Conservation (phyloP, 2,797 vertebrate species). For the Clarias platycephalus region DNA sequence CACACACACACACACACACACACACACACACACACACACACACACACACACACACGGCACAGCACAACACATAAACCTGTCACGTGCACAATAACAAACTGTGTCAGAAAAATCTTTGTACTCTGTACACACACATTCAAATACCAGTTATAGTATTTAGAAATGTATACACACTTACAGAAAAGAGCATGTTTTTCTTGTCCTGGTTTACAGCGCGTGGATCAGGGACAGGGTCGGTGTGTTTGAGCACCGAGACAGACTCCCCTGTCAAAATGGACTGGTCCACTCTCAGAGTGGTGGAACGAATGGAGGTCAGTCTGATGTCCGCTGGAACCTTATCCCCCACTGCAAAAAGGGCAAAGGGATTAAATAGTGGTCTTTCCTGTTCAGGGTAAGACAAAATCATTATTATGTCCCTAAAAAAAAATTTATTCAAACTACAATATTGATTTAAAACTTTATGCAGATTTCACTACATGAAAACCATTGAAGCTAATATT, state of each 20-base stretch:
- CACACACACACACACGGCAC: conserved; percentile 30
- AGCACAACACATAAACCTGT: conserved; percentile 21
- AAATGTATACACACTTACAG: conserved; percentile 66
- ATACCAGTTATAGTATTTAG: neutral
- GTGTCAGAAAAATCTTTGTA: conserved; percentile 13
- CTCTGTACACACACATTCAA: neutral
- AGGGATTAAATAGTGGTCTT: neutral
- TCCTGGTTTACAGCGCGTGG: conserved; percentile 81
- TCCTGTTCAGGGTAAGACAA: neutral
- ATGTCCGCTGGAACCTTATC: conserved; percentile 82
- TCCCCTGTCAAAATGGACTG: conserved; percentile 82
- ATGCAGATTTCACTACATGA: neutral
- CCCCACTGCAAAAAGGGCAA: conserved; percentile 66
- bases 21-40: conserved; percentile 32
- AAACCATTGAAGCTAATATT: neutral
- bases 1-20: too few relatives aligned
- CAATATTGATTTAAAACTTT: neutral
- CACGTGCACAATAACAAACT: conserved; percentile 9
- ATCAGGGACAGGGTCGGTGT: conserved; percentile 80
- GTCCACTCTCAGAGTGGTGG: conserved; percentile 79
- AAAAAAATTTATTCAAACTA: neutral
- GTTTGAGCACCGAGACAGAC: conserved; percentile 78
- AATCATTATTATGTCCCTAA: neutral
- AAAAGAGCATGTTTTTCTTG: conserved; percentile 84
- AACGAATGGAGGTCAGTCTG: conserved; percentile 75